Base-by-base conservation (phyloP, 2,888 invertebrate genomes). In the Isoperla grammatica region DNA sequence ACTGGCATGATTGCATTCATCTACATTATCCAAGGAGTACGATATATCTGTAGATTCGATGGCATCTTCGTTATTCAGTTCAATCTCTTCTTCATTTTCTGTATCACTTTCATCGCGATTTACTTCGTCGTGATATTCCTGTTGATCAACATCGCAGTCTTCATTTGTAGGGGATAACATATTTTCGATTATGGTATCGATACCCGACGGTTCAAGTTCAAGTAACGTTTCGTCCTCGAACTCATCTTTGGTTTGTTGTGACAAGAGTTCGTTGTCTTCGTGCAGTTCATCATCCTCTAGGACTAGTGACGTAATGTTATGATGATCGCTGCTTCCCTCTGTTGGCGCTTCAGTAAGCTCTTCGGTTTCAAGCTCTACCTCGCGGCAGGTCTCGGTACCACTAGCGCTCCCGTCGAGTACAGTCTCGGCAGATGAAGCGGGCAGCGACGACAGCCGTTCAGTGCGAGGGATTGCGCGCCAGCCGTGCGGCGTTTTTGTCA, bases 381-480 rank as follows among this genome's bases (percentile, higher is more conserved):
- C 23, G 58, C 42, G 57, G 55, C 35, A 40, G 43, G 40, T 42
- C 19, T 11, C 55, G 43, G 61, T 40, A 58, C 56, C 64, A 65
- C 29, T 59, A 50, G 15, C 63, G 61, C 4, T 62, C 63, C 42
- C 56, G 17, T 19, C 50, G 45, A 29, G 35, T 15, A 17, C 17
- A 19, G 6, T 53, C 53, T 35, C 20, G 15, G 39, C 53, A 37
- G 37, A 50, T n/a, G 29, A 50, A 23, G 15, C 15, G 22, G 49
- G 49, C n/a, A 23, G 11, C 73, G 74, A 76, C 76, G 71, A 57
- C 22, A 64, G 61, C 17, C 76, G 81, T 72, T 86, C 86, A 54
- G 90, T 90, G 68, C 87, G 82, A 68, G 90, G 90, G 75, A 87
- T 87, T 61, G 88, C 88, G 62, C 87, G 83, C 91, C 90, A 90